Conservation (phyloP, 64 coral and sea anemone species). For the Montipora cactus region DNA sequence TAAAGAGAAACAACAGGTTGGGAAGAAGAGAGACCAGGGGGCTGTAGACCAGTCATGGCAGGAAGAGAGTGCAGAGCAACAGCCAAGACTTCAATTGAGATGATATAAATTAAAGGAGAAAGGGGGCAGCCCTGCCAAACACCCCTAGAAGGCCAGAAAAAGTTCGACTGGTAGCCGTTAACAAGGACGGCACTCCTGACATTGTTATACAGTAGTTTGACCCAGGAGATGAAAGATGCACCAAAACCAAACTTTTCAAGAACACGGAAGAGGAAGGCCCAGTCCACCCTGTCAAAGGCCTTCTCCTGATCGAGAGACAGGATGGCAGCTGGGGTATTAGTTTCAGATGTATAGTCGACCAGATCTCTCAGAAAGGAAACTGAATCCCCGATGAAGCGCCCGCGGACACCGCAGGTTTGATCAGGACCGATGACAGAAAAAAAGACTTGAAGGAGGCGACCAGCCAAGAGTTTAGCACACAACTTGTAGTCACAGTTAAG, state of each 20-base stretch:
- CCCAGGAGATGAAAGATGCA: conserved; percentile 14
- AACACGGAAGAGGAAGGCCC: not conserved
- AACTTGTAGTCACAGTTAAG: conserved; percentile 33
- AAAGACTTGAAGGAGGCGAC: not conserved
- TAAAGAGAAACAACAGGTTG: not conserved
- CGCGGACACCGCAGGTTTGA: conserved; percentile 30
- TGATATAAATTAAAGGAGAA: conserved; percentile 29
- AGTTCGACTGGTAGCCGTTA: conserved; percentile 16
- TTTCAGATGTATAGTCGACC: not conserved
- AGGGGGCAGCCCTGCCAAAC: conserved; percentile 49
- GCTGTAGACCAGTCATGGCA: not conserved
- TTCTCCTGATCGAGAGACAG: conserved; percentile 60
- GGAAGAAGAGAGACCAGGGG: not conserved
- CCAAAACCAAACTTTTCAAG: not conserved
- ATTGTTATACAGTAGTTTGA: conserved; percentile 3
- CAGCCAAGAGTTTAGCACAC: not conserved
- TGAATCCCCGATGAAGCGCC: conserved; percentile 43
- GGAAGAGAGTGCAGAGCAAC: not conserved
- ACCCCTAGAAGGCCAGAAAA: conserved; percentile 22
- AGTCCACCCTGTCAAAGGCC: conserved; percentile 61
- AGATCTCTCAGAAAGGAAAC: not conserved
- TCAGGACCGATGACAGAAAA: not conserved
- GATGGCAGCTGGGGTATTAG: not conserved
- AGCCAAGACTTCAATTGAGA: conserved; percentile 29
- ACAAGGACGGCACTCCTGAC: conserved; percentile 33